Evolutionary conservation across 2,797 vertebrate genomes (phyloP).

Genomic region (Eupleurogrammus muticus): DNA sequence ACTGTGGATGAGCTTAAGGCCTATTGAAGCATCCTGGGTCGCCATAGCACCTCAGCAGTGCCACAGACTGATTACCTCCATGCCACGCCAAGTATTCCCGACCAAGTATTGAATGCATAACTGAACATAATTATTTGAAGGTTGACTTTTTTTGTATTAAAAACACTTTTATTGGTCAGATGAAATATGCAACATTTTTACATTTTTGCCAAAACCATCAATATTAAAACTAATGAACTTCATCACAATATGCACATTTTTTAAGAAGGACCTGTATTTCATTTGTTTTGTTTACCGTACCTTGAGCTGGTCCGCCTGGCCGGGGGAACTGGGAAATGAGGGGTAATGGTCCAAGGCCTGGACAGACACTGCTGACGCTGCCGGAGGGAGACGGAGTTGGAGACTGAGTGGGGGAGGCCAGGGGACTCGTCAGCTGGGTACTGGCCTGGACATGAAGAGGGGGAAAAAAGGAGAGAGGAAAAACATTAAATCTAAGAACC

Average conservation of each 20-base stretch:
- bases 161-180: no score
- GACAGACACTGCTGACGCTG: constrained; percentile 92
- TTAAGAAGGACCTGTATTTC: background rate
- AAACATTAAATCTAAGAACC: background rate
- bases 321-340: constrained; percentile 94
- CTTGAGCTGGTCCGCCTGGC: constrained; percentile 93
- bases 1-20: no score
- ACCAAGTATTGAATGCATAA: no score
- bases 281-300: constrained; percentile 69
- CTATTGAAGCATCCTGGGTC: no score
- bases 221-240: no score
- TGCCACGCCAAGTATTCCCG: no score
- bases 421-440: constrained; percentile 92
- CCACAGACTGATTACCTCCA: no score
- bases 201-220: no score
- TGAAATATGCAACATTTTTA: no score
- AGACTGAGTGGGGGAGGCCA: constrained; percentile 95
- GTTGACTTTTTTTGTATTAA: no score
- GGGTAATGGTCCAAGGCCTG: constrained; percentile 93
- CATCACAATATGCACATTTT: background rate
- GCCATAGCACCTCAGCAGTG: no score
- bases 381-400: constrained; percentile 94
- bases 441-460: constrained; percentile 82
- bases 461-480: background rate
- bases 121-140: no score